Evolutionary conservation across 1,140 invertebrate genomes (phyloP), one percentile per base, ranked within the genome.

Genomic region (Zaprionus capensis): DNA sequence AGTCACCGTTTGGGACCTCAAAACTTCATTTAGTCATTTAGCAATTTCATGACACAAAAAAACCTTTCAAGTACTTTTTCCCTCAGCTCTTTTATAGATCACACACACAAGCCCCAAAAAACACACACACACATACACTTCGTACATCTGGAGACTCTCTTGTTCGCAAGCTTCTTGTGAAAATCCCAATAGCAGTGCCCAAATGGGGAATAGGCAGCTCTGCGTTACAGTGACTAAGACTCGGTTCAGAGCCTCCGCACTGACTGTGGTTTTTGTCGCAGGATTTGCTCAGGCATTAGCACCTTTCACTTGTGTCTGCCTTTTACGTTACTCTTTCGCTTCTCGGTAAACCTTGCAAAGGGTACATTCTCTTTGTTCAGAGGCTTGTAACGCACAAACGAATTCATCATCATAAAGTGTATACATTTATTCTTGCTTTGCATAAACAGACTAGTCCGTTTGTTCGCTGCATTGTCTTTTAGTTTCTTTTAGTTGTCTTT

Each of bases 221-320:
- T 26, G 55, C 70, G 55, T 74, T 62, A 41, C 68, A 44, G 51
- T 65, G 36, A 53, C 73, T 71, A 76, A 71, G 73, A 55, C 59
- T 71, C 44, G 36, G 59, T 63, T 62, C 57, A 74, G 74, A 41
- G 51, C 55, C 71, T 34, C 20, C 24, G 38, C 46, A 38, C 22
- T 38, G 38, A 57, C 62, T 57, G 36, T 41, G 59, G 41, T 58
- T 22, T 34, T 59, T 20, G 65, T 59, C 31, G 17, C 38, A 28
- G 58, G 66, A 71, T 75, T 78, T 71, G 55, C 55, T n/a, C 15
- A 22, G 59, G 73, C 12, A 71, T 76, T 77, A 71, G 36, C 66
- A 79, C 64, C 44, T 61, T 71, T 71, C 61, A 34, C 44, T 71
- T 71, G 55, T 15, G 44, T 65, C 56, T 61, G 26, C 57, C 24